Base-by-base conservation (phyloP, 2,797 vertebrate species). In the Leptodactylus fallax region DNA sequence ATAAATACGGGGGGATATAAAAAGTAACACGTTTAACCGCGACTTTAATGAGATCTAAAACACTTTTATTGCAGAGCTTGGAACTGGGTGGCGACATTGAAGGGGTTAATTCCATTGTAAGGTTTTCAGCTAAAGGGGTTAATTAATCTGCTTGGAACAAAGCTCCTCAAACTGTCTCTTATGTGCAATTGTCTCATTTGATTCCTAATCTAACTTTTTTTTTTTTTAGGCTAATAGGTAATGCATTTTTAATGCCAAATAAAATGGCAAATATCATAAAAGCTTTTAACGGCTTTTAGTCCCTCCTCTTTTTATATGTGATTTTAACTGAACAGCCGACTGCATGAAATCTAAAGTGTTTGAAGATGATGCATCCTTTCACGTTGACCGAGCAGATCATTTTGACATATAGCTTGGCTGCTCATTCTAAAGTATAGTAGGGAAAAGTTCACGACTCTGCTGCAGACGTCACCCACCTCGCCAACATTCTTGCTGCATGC, bases 221-320 rank as follows among this genome's bases (percentile, higher is more conserved):
- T 88, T 86, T 87, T 76, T 89, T 86, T 79, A 78, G 79, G 65
- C 88, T 89, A 89, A 87, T 89, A 89, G 88, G 80, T 83, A 53
- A 89, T 89, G 85, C 85, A 89, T 89, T 86, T 89, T 89, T 89
- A 89, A 89, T 87, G 85, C 61, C 67, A 89, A 89, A 87, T 89
- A 89, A 89, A 89, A 89, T 69, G 79, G 72, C 85, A 86, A 89
- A 89, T 86, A 83, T 83, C 85, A 83, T 85, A 86, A 87, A 89
- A 87, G 88, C 88, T 89, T 89, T 89, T 89, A 89, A 87, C 69
- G 72, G 72, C 79, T 56, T 80, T 63, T 79, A 83, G 79, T 16
- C 79, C 87, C 78, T 25, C 88, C 85, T 72, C 63, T 85, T 77
- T 83, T 67, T 71, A 79, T 83, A 78, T 82, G 81, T 79, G 80